Evolutionary conservation across 92 coral and sea anemone species (phyloP).

Genomic region (Metridium senile): DNA sequence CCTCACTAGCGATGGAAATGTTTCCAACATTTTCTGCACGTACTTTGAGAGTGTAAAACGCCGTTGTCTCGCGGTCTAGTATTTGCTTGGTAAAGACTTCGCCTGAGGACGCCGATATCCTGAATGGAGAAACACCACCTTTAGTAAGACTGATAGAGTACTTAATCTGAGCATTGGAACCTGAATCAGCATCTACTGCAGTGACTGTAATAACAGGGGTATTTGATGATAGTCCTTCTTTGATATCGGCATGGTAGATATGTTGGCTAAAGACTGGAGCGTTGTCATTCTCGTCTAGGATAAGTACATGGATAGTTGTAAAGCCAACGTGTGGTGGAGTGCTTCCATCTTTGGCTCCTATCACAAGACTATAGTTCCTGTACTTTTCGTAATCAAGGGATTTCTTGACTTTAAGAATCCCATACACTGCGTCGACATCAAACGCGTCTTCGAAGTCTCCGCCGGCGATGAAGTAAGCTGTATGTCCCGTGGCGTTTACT

Average conservation of each 20-base stretch:
- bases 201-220: constrained; percentile 53
- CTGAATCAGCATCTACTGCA: constrained; percentile 87
- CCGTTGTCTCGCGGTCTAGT: constrained; percentile 78
- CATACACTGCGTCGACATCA: constrained; percentile 64
- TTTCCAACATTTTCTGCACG: constrained; percentile 77
- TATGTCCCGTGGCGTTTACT: constrained; percentile 88
- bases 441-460: constrained; percentile 78
- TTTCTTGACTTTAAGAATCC: constrained; percentile 59
- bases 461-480: constrained; percentile 75
- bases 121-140: constrained; percentile 54
- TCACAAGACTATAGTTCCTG: constrained; percentile 64
- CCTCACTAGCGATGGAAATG: constrained; percentile 66
- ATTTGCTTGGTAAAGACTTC: constrained; percentile 62
- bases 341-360: constrained; percentile 86
- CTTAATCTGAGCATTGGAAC: constrained; percentile 70
- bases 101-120: constrained; percentile 63
- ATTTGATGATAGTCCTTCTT: constrained; percentile 62
- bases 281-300: constrained; percentile 87
- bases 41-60: constrained; percentile 62
- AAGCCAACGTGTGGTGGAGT: constrained; percentile 71
- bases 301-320: constrained; percentile 43
- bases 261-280: constrained; percentile 68
- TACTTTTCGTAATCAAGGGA: constrained; percentile 72
- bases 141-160: constrained; percentile 51
- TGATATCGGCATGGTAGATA: constrained; percentile 53